Conservation (phyloP, 2,888 invertebrate species). For the Sthenelais limicola region DNA sequence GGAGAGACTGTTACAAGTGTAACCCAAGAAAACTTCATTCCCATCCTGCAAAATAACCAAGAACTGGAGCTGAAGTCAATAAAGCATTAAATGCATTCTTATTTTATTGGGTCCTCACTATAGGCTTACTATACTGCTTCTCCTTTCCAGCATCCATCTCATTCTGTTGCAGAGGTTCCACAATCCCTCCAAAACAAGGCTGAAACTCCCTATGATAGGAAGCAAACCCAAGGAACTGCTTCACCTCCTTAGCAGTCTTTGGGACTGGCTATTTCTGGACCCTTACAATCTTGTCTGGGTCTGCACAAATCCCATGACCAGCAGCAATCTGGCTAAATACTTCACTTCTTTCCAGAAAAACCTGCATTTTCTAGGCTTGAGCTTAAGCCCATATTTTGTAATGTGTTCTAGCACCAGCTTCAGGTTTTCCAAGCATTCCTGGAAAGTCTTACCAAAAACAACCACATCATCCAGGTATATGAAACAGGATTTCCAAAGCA, state of each 20-base stretch:
- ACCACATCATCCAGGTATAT: conserved; percentile 20
- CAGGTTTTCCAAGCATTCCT: neutral
- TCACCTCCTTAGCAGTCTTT: neutral
- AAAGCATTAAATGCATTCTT: neutral
- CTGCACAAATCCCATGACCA: neutral
- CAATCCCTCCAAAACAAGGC: neutral
- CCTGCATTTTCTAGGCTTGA: conserved; percentile 26
- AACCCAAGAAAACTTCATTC: neutral
- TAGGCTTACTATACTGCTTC: neutral
- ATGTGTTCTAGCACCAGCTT: neutral
- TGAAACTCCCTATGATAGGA: conserved; percentile 8
- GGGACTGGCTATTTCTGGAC: neutral
- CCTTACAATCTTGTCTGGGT: neutral
- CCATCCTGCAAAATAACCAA: conserved; percentile 9
- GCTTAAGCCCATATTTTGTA: neutral
- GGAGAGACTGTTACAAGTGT: neutral
- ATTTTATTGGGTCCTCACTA: neutral
- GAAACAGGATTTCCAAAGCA: neutral
- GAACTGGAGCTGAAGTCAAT: neutral
- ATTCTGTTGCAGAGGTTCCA: neutral
- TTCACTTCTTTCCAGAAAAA: conserved; percentile 3
- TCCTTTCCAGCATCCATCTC: no score
- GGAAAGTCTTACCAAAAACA: neutral
- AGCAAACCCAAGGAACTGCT: conserved; percentile 3
- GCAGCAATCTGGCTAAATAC: neutral